Conservation (phyloP, 1,140 invertebrate genomes). For the Artemia franciscana region DNA sequence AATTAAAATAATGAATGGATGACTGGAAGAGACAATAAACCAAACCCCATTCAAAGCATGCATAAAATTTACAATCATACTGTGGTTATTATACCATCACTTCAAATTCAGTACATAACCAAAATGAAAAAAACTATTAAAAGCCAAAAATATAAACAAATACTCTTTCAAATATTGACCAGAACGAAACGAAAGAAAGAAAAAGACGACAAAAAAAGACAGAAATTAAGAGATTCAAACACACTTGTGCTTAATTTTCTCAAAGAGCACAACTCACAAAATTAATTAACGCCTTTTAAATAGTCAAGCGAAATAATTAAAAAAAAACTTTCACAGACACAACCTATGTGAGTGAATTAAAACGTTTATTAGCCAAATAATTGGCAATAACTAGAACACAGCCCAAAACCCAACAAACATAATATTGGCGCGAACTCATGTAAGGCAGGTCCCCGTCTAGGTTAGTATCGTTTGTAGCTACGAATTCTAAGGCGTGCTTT, state of each 20-base stretch:
- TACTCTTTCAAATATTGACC: not conserved
- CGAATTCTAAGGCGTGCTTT: not conserved
- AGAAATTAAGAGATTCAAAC: not conserved
- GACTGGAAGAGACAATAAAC: too few species aligned
- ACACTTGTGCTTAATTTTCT: not conserved
- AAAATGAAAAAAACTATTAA: not conserved
- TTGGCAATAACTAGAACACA: not conserved
- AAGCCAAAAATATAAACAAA: not conserved
- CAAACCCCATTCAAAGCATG: not conserved
- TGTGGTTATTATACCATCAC: not conserved
- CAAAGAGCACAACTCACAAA: too few species aligned
- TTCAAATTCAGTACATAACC: not conserved
- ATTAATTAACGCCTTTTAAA: not conserved
- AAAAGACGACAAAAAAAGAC: too few species aligned
- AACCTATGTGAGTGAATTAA: not conserved
- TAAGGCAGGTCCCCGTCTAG: not conserved
- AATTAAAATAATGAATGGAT: too few species aligned
- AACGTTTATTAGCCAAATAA: not conserved
- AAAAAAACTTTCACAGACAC: not conserved
- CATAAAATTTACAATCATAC: not conserved
- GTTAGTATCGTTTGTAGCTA: not conserved
- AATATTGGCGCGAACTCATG: not conserved
- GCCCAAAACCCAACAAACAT: not conserved
- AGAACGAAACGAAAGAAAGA: not conserved
- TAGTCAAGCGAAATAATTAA: not conserved